Conservation (phyloP, 2,888 invertebrate species). For the Meiosimyza platycephala region DNA sequence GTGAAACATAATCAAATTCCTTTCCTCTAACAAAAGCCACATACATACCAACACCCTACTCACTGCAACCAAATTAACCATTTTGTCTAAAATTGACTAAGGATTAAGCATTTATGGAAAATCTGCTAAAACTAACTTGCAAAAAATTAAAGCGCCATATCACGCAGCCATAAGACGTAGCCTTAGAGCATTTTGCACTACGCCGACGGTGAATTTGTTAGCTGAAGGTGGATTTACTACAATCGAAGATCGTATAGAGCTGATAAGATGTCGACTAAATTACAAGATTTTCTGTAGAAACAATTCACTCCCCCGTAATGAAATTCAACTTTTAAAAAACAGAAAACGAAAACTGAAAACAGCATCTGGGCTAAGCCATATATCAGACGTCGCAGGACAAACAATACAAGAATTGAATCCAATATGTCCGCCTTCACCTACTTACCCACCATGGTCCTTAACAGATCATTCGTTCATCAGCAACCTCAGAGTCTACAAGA, state of each 20-base stretch:
- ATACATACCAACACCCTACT: neutral
- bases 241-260: neutral
- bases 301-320: no score
- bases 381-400: no score
- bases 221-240: neutral
- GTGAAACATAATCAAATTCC: neutral
- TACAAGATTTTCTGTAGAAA: no score
- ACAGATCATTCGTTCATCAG: no score
- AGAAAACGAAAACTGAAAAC: no score
- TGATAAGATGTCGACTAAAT: neutral
- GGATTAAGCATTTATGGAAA: neutral
- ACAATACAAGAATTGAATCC: no score
- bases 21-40: neutral
- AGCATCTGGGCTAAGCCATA: no score
- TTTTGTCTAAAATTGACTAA: neutral
- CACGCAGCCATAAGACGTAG: conserved; percentile 4
- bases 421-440: no score
- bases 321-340: no score
- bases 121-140: neutral
- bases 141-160: conserved; percentile 10
- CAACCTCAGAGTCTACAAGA: no score
- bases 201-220: neutral
- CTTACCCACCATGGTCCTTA: no score
- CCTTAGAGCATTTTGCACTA: neutral
- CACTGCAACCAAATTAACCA: neutral